phyloP scores from a whole-genome alignment of 2,797 vertebrate species.

The Characodon lateralis region DNA sequence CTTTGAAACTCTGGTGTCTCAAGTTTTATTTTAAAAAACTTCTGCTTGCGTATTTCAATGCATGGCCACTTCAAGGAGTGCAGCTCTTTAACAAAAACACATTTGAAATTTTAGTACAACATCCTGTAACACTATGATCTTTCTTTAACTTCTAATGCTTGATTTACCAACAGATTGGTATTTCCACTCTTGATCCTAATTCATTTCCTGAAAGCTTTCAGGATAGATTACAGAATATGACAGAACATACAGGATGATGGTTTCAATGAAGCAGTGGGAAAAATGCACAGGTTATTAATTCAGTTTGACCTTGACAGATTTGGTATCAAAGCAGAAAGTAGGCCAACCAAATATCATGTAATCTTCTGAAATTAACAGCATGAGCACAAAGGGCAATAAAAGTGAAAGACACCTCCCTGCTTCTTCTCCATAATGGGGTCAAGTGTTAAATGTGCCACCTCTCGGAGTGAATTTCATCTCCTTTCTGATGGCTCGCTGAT shows the following conservation, averaged over 20 bases:
- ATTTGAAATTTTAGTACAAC: not conserved
- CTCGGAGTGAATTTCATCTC: slow-evolving; percentile 49
- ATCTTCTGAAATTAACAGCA: slow-evolving; percentile 40
- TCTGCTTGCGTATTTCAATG: not conserved
- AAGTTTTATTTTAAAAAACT: not conserved
- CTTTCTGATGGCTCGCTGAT: slow-evolving; percentile 26
- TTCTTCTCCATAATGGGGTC: slow-evolving; percentile 50
- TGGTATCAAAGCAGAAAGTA: slow-evolving; percentile 41
- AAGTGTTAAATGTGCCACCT: slow-evolving; percentile 51
- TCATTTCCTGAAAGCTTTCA: not conserved
- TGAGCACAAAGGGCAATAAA: slow-evolving; percentile 39
- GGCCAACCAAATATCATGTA: slow-evolving; percentile 39
- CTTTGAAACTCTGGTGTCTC: not conserved
- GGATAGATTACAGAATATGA: not conserved
- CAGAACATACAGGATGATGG: not conserved
- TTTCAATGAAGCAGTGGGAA: slow-evolving; percentile 1
- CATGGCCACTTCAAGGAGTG: not conserved
- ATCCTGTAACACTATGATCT: not conserved
- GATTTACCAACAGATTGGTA: not conserved
- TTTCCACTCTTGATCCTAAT: not conserved
- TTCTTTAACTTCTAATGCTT: no score
- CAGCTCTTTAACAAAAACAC: not conserved
- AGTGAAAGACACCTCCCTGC: slow-evolving; percentile 42
- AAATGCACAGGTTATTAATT: slow-evolving; percentile 39
- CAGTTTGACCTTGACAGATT: slow-evolving; percentile 30